Conservation (phyloP, 1,140 invertebrate species). For the Lepeophtheirus salmonis region DNA sequence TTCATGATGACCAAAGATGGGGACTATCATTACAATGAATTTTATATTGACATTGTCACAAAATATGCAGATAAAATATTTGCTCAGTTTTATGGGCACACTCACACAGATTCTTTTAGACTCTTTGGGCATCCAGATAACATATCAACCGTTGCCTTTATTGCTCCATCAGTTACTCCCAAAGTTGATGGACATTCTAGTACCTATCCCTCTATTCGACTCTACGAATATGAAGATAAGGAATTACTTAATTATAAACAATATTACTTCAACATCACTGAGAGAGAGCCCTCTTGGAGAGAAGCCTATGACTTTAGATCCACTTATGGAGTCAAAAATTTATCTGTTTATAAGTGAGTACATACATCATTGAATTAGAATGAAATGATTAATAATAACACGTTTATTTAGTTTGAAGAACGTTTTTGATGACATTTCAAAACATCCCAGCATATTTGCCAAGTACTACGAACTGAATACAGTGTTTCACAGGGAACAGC, state of each 20-base stretch:
- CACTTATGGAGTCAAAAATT: not conserved
- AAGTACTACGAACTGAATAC: not conserved
- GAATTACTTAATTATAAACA: not conserved
- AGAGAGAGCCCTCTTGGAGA: not conserved
- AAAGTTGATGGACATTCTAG: not conserved
- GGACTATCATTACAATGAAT: not conserved
- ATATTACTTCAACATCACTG: not conserved
- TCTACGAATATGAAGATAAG: not conserved
- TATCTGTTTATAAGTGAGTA: not conserved
- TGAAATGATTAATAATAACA: not conserved
- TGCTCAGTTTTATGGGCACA: conserved; percentile 5
- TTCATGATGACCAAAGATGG: not conserved
- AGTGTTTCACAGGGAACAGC: not conserved
- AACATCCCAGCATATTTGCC: not conserved
- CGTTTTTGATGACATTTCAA: not conserved
- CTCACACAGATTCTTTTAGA: conserved; percentile 1
- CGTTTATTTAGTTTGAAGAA: not conserved
- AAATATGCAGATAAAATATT: not conserved
- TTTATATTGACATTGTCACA: not conserved
- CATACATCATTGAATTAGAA: not conserved
- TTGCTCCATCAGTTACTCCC: conserved; percentile 6
- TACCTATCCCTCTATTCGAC: not conserved
- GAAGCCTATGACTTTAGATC: not conserved
- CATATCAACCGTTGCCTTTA: not conserved
- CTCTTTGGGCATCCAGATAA: not conserved